Conservation (phyloP, 2,113 vertebrate species). For the Carettochelys insculpta region DNA sequence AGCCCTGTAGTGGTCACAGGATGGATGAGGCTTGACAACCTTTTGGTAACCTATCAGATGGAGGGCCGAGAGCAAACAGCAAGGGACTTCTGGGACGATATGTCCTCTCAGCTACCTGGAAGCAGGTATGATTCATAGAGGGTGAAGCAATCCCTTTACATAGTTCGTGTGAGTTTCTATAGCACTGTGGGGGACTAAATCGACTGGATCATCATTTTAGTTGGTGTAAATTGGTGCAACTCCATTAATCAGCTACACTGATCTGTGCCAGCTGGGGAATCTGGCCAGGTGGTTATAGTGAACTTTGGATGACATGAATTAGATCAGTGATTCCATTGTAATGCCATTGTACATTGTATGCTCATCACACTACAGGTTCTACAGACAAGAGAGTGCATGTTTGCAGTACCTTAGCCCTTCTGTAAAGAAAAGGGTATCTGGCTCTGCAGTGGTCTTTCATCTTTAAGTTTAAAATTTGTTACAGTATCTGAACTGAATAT, state of each 20-base stretch:
- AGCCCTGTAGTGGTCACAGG: no score
- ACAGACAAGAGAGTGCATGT: not conserved
- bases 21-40: no score
- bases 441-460: not conserved
- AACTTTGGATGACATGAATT: slow-evolving; percentile 34
- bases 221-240: slow-evolving; percentile 10
- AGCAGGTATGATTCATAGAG: slow-evolving; percentile 13
- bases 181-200: not conserved
- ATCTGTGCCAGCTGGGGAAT: slow-evolving; percentile 17
- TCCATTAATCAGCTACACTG: not conserved
- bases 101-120: not conserved
- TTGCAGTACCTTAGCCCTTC: not conserved
- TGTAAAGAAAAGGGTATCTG: not conserved
- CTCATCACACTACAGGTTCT: not conserved
- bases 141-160: not conserved
- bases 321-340: slow-evolving; percentile 2
- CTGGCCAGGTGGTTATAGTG: not conserved
- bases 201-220: not conserved
- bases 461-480: not conserved
- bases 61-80: no score
- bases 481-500: not conserved
- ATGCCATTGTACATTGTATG: not conserved
- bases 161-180: not conserved
- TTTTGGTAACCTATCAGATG: no score
- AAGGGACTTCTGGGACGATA: no score